Conservation (phyloP, 1,140 invertebrate species). For the Kradibia gibbosae region DNA sequence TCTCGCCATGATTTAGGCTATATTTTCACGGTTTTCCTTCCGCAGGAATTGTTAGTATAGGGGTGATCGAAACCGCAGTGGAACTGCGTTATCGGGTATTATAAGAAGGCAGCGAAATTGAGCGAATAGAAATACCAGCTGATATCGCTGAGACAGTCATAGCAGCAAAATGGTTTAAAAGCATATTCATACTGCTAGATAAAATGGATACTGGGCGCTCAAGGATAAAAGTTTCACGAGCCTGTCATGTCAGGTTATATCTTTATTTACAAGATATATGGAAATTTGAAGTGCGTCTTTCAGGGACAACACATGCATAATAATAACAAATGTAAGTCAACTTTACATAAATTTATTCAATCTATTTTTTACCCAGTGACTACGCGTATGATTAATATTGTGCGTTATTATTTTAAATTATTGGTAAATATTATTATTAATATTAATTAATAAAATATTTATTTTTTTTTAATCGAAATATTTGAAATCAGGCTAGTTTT, state of each 20-base stretch:
- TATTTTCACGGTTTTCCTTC: slow-evolving; percentile 17
- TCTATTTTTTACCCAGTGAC: background rate
- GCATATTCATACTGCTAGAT: slow-evolving; percentile 34
- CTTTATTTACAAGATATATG: slow-evolving; percentile 32
- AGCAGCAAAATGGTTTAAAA: slow-evolving; percentile 41
- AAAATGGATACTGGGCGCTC: slow-evolving; percentile 26
- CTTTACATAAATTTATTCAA: background rate
- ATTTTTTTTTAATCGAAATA: background rate
- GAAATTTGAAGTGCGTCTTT: slow-evolving; percentile 17
- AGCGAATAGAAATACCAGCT: slow-evolving; percentile 40
- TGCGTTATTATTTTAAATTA: too few species aligned
- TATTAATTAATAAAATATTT: background rate
- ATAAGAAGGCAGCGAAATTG: slow-evolving; percentile 16
- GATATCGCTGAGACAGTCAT: slow-evolving; percentile 1
- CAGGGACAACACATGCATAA: slow-evolving; percentile 12
- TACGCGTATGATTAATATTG: too few species aligned
- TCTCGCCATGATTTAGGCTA: background rate
- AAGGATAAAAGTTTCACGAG: slow-evolving; percentile 25
- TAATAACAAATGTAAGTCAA: slow-evolving; percentile 10
- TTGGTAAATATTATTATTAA: too few species aligned
- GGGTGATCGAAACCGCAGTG: background rate
- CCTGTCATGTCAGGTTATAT: background rate
- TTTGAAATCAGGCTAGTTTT: too few species aligned
- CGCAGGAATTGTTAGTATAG: background rate
- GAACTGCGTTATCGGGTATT: background rate